Conservation (phyloP, 2,888 invertebrate genomes). For the Acleris literana region DNA sequence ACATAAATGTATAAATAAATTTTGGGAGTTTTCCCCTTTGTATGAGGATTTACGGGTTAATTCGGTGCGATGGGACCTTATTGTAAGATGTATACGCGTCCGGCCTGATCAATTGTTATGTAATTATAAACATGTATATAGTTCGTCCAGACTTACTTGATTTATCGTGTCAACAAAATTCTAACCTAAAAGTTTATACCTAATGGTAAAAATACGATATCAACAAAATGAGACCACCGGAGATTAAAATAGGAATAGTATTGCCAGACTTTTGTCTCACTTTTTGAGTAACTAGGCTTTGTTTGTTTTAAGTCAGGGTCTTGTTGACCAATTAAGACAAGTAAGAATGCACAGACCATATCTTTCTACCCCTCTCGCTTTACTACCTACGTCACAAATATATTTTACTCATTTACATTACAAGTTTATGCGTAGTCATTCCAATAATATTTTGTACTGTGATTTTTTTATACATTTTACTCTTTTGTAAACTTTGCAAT, state of each 20-base stretch:
- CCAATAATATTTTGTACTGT: constrained; percentile 53
- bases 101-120: constrained; percentile 11
- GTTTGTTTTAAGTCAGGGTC: too few relatives aligned
- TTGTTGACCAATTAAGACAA: too few relatives aligned
- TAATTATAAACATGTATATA: too few relatives aligned
- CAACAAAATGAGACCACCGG: too few relatives aligned
- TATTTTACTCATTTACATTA: constrained; percentile 17
- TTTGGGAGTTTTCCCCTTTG: constrained; percentile 34
- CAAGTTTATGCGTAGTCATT: constrained; percentile 41
- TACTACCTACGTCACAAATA: constrained; percentile 26
- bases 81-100: constrained; percentile 33
- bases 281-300: too few relatives aligned
- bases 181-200: too few relatives aligned
- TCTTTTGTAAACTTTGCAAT: constrained; percentile 52
- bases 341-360: too few relatives aligned
- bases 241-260: too few relatives aligned
- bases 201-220: too few relatives aligned
- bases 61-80: constrained; percentile 33
- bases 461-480: constrained; percentile 53
- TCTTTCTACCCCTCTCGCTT: constrained; percentile 17
- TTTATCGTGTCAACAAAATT: too few relatives aligned
- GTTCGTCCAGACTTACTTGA: too few relatives aligned
- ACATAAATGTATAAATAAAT: constrained; percentile 21
- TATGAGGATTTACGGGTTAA: constrained; percentile 19
- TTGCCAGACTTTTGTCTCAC: too few relatives aligned